phyloP scores from a whole-genome alignment of 2,888 invertebrate species.

The Diaprepes abbreviatus region DNA sequence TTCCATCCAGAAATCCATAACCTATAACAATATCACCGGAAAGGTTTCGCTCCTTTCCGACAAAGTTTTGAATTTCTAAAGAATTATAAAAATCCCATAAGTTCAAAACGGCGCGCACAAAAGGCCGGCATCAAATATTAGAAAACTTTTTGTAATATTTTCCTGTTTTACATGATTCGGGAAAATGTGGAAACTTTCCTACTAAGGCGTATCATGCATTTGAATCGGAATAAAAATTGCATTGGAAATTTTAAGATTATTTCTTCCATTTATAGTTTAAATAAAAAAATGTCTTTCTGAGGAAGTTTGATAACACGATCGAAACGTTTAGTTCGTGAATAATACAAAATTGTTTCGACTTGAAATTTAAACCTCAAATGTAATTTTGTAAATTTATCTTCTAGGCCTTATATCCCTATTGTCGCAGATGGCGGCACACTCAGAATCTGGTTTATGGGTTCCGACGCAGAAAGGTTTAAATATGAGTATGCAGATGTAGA shows the following conservation, averaged over 20 bases:
- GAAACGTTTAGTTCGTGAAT: no score
- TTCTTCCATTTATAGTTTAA: no score
- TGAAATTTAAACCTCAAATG: no score
- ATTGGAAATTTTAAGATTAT: neutral
- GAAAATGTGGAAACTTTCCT: conserved; percentile 16
- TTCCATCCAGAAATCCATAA: conserved; percentile 12
- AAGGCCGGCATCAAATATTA: conserved; percentile 25
- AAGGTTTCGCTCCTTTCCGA: neutral
- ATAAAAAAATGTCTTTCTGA: no score
- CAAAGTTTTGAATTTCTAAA: conserved; percentile 24
- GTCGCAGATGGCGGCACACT: no score
- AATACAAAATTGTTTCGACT: no score
- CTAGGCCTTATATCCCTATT: no score
- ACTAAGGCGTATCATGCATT: conserved; percentile 1
- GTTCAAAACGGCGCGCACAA: conserved; percentile 16
- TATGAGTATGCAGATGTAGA: no score
- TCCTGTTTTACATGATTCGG: conserved; percentile 26
- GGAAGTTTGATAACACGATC: no score
- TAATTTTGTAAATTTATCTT: no score
- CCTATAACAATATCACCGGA: conserved; percentile 20
- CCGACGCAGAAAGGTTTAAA: no score
- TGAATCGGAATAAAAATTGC: neutral
- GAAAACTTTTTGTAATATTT: conserved; percentile 23
- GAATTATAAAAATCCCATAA: conserved; percentile 27
- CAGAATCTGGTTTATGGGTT: no score